Evolutionary conservation across 2,113 vertebrate genomes (phyloP).

Genomic region (Lagenorhynchus albirostris): DNA sequence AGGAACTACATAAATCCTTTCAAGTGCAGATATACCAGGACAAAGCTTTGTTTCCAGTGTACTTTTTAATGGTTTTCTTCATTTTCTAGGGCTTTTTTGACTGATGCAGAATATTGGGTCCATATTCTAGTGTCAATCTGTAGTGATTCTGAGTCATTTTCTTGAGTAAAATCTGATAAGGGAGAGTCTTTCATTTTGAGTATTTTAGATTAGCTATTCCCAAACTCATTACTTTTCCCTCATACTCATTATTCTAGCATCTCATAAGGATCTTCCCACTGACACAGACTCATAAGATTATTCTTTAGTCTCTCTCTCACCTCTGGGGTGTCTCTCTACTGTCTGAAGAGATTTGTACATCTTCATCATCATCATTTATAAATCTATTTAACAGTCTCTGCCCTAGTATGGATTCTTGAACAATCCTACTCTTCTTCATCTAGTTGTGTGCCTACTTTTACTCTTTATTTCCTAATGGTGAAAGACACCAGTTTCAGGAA

Average conservation of each 20-base stretch:
- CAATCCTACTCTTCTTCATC: neutral
- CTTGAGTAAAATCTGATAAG: neutral
- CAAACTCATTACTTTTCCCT: neutral
- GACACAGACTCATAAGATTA: neutral
- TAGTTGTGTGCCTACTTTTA: neutral
- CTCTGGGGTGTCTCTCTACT: neutral
- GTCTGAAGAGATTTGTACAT: neutral
- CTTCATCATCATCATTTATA: neutral
- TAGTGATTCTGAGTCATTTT: neutral
- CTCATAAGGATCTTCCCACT: neutral
- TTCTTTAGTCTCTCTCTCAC: neutral
- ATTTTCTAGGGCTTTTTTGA: neutral
- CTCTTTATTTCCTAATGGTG: neutral
- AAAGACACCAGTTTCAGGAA: neutral
- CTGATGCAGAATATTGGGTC: neutral
- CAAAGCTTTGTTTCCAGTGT: neutral
- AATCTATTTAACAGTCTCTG: neutral
- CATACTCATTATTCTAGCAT: neutral
- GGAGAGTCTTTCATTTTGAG: neutral
- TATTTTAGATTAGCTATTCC: neutral
- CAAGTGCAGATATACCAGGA: neutral
- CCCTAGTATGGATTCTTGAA: neutral
- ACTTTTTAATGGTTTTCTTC: neutral
- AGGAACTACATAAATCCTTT: neutral
- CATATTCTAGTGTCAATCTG: neutral